A percentile compares a stretch with the other conserved stretches of the same genome.
phyloP scores from a whole-genome alignment of 2,888 invertebrate genomes.

The Gymnoscelis rufifasciata region DNA sequence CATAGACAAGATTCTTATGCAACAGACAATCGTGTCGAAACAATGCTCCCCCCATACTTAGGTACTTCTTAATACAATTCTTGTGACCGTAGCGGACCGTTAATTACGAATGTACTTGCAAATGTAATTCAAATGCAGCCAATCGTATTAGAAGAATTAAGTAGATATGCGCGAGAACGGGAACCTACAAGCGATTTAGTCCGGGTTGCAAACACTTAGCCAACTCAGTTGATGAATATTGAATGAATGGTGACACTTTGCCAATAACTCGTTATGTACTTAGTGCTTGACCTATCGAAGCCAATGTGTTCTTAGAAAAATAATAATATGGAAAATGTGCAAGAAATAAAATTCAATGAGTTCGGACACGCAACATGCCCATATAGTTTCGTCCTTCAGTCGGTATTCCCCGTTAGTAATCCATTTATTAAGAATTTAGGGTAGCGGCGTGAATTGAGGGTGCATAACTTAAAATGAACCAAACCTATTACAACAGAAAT shows the following conservation, averaged over 20 bases:
- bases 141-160: constrained; percentile 24
- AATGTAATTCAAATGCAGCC: constrained; percentile 31
- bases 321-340: not conserved
- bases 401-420: constrained; percentile 50
- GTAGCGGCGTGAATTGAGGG: constrained; percentile 30
- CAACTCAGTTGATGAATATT: constrained; percentile 5
- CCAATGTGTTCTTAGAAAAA: not conserved
- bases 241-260: not conserved
- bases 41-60: constrained; percentile 59
- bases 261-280: not conserved
- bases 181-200: constrained; percentile 4
- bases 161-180: constrained; percentile 1
- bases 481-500: no score
- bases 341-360: constrained; percentile 1
- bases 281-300: not conserved
- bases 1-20: constrained; percentile 32
- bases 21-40: constrained; percentile 45
- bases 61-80: constrained; percentile 51
- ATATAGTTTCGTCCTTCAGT: constrained; percentile 25
- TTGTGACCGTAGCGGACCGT: constrained; percentile 45
- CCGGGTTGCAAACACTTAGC: not conserved
- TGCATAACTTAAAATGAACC: constrained; percentile 24
- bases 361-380: constrained; percentile 27
- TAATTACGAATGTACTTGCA: constrained; percentile 27
- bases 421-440: constrained; percentile 42